Evolutionary conservation across 2,797 vertebrate genomes (phyloP).

Genomic region (Melanogrammus aeglefinus): DNA sequence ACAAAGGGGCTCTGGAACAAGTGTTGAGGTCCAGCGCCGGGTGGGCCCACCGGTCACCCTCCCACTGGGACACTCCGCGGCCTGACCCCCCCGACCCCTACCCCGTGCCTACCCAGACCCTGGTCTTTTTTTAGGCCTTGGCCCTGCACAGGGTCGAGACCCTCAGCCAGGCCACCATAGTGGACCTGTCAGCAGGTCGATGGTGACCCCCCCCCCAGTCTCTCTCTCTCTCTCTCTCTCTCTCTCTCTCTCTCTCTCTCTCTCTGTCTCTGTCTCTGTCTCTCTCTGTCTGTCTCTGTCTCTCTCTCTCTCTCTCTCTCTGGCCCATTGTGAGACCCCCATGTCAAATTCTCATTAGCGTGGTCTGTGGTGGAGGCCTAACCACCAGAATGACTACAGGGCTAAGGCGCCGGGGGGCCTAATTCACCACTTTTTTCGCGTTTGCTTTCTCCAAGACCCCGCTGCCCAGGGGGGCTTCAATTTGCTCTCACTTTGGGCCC

Average conservation of each 20-base stretch:
- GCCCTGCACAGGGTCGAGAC: constrained; percentile 49
- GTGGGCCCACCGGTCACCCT: constrained; percentile 30
- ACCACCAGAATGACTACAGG: constrained; percentile 10
- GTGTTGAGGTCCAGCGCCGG: constrained; percentile 23
- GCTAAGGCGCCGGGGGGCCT: constrained; percentile 4
- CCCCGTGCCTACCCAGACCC: constrained; percentile 45
- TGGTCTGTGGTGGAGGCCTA: constrained; percentile 21
- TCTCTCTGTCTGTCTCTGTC: too few species aligned
- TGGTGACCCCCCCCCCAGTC: constrained; percentile 36
- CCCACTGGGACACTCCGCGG: constrained; percentile 50
- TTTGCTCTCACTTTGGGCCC: constrained; percentile 43
- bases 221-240: constrained; percentile 28
- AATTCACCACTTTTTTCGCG: neutral
- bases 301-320: neutral
- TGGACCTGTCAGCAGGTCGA: constrained; percentile 59
- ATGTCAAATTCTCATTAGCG: constrained; percentile 62
- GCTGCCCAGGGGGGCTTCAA: constrained; percentile 15
- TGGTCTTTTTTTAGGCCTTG: constrained; percentile 48
- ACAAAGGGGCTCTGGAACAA: constrained; percentile 46
- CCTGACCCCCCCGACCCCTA: neutral
- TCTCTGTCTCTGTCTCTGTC: too few species aligned
- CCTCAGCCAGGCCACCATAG: constrained; percentile 56
- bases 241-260: too few species aligned
- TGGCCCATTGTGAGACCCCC: constrained; percentile 50
- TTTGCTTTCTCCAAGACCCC: constrained; percentile 30